Base-by-base conservation (phyloP, 35 echinoderm and acorn worm species). In the Lytechinus variegatus region DNA sequence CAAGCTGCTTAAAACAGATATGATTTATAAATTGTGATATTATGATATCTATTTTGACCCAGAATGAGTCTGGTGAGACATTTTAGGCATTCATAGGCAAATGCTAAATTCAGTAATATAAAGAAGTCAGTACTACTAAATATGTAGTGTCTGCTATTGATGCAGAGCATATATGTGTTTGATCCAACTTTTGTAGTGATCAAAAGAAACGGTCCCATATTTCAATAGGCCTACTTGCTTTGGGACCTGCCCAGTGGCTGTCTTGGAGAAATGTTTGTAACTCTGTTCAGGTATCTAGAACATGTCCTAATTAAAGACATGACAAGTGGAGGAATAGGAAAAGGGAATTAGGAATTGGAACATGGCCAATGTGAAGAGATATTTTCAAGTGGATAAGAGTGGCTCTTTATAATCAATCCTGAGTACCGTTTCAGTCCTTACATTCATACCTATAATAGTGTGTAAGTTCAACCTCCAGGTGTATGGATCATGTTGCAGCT, bases 401-500 rank as follows among this genome's bases (percentile, higher is more conserved):
- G 8, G 19, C 66, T 79, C 66, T 79, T 19, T 79, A 79, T 79
- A 24, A 79, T 79, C 66, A 44, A 44, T 44, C 66, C n/a, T 24
- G 6, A n/a, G 9, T 24, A 79, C 66, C 4, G 19, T 24, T 7
- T 6, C 66, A 24, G 24, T 79, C 66, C 66, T 79, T 24, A 79
- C 66, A 79, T 79, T 79, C 66, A 79, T 79, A n/a, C 16, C 16
- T 24, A 79, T 79, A 19, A 24, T 79, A 79, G 12, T 79, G 21
- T 44, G 66, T 79, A 79, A 79, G 66, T 24, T 79, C 19, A 79
- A n/a, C 66, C 66, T 79, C 66, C 66, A 79, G 66, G 66, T 79
- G 66, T 79, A n/a, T n/a, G 66, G 66, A 79, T 79, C 66, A n/a
- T 79, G 66, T 79, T 79, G 19, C 66, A 79, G 66, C 66, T 79